Evolutionary conservation across 2,888 invertebrate species (phyloP).

Genomic region (Dryobota labecula): DNA sequence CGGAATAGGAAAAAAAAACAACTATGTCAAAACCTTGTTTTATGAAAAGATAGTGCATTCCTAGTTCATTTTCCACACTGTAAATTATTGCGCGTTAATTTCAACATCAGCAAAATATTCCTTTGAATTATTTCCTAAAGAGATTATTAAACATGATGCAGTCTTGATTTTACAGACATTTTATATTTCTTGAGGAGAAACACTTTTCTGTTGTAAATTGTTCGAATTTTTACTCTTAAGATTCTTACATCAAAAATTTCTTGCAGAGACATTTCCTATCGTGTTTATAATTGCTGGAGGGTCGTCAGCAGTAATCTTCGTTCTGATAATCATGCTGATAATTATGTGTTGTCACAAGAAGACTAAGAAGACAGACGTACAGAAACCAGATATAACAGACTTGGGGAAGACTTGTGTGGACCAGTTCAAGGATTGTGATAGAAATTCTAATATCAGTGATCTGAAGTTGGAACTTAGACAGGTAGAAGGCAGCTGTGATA

Average conservation of each 20-base stretch:
- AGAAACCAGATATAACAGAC: slow-evolving; percentile 90
- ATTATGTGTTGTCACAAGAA: slow-evolving; percentile 93
- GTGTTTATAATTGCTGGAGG: slow-evolving; percentile 94
- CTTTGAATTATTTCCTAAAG: not conserved
- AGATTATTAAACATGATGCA: slow-evolving; percentile 3
- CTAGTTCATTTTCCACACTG: not conserved
- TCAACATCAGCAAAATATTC: not conserved
- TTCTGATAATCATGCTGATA: slow-evolving; percentile 94
- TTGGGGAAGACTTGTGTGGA: slow-evolving; percentile 80
- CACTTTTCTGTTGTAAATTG: not conserved
- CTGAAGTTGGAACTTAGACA: slow-evolving; percentile 97
- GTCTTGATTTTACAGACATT: slow-evolving; percentile 6
- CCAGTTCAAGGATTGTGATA: slow-evolving; percentile 93
- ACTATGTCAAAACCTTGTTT: no score
- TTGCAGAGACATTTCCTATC: slow-evolving; percentile 93
- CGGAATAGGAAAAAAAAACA: no score
- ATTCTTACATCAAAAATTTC: slow-evolving; percentile 6
- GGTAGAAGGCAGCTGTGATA: slow-evolving; percentile 94
- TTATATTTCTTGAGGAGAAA: not conserved
- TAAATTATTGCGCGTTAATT: not conserved
- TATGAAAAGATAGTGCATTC: no score
- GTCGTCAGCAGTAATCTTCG: slow-evolving; percentile 94
- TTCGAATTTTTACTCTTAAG: not conserved
- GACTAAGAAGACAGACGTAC: slow-evolving; percentile 88
- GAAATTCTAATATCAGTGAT: slow-evolving; percentile 97